A percentile compares a stretch with the other conserved stretches of the same genome.
phyloP scores from a whole-genome alignment of 1,140 invertebrate genomes.

The Cherax destructor region DNA sequence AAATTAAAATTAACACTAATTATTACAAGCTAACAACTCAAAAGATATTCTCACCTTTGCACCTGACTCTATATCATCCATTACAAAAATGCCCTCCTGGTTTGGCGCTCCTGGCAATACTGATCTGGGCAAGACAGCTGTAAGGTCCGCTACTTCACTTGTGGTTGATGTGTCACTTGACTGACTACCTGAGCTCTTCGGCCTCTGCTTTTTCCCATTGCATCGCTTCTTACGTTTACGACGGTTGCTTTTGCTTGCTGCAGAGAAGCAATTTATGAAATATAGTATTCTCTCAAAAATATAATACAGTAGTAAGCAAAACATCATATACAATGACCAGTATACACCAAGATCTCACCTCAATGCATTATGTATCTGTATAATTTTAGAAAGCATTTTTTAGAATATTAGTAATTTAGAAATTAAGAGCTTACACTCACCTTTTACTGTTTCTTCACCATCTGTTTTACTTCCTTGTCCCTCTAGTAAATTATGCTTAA shows the following conservation, averaged over 20 bases:
- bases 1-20: not conserved
- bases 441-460: slow-evolving; percentile 65
- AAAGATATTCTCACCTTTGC: slow-evolving; percentile 34
- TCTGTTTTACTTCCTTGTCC: slow-evolving; percentile 65
- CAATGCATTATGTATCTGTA: not conserved
- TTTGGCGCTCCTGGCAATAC: slow-evolving; percentile 16
- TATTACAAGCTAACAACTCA: not conserved
- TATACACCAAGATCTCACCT: not conserved
- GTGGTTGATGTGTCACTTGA: slow-evolving; percentile 71
- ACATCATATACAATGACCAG: no score
- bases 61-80: slow-evolving; percentile 60
- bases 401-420: no score
- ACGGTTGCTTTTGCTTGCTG: slow-evolving; percentile 55
- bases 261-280: not conserved
- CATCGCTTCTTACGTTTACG: slow-evolving; percentile 55
- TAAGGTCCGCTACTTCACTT: slow-evolving; percentile 65
- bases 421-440: slow-evolving; percentile 34
- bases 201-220: slow-evolving; percentile 69
- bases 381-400: not conserved
- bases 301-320: not conserved
- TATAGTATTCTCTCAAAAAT: not conserved
- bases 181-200: slow-evolving; percentile 66
- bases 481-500: slow-evolving; percentile 23
- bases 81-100: slow-evolving; percentile 69
- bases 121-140: slow-evolving; percentile 34